Conservation (phyloP, 2,797 vertebrate species). For the Syndactyla subalaris region DNA sequence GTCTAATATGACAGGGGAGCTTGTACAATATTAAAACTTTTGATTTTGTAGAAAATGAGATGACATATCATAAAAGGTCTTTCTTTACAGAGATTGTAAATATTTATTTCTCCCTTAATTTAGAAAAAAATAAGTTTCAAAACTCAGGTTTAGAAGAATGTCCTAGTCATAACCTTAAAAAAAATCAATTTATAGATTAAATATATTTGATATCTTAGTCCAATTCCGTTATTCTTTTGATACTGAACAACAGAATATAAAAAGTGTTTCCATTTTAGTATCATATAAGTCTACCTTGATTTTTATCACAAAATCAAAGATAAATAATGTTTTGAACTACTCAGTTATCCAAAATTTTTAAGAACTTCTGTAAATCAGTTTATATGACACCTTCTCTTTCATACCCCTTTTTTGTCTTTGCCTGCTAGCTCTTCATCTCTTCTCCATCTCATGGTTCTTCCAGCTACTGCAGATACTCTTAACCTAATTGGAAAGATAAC, state of each 20-base stretch:
- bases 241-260: neutral
- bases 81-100: neutral
- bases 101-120: neutral
- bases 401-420: neutral
- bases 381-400: neutral
- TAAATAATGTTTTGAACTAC: neutral
- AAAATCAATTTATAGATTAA: neutral
- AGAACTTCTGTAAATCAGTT: neutral
- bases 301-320: neutral
- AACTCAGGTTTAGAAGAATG: neutral
- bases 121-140: neutral
- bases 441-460: neutral
- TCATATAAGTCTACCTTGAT: neutral
- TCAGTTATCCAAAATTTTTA: constrained; percentile 7
- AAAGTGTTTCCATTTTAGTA: neutral
- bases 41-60: constrained; percentile 12
- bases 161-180: neutral
- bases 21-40: neutral
- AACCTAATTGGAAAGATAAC: neutral
- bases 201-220: neutral
- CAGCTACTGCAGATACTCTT: neutral
- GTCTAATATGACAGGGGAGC: neutral
- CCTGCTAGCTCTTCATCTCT: neutral
- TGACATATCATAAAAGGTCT: neutral
- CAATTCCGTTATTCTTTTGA: neutral